A percentile compares a stretch with the other conserved stretches of the same genome.
Evolutionary conservation across 1,140 invertebrate genomes (phyloP).

Genomic region (Nephila pilipes): DNA sequence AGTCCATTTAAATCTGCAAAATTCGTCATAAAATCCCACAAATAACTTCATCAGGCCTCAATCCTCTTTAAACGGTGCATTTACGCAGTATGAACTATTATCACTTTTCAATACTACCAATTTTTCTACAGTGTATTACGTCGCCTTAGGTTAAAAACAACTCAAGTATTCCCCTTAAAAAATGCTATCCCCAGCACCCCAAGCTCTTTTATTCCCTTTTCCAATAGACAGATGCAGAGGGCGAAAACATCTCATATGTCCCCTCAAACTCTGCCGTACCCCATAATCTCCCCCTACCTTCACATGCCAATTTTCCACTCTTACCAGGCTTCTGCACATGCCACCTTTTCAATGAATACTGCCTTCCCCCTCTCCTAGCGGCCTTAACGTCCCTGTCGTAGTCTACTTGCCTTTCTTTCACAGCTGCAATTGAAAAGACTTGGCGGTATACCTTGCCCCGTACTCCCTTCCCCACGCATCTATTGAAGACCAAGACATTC

Average conservation of each 20-base stretch:
- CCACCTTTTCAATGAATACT: constrained; percentile 45
- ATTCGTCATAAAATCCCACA: no score
- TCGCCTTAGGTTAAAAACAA: no score
- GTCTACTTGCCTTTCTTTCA: not conserved
- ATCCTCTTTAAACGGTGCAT: no score
- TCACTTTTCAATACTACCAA: no score
- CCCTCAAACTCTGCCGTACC: not conserved
- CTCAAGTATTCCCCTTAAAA: no score
- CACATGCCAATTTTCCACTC: constrained; percentile 43
- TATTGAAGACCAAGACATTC: constrained; percentile 68
- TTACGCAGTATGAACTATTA: no score
- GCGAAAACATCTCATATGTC: constrained; percentile 45
- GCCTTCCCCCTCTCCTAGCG: not conserved
- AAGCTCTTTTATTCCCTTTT: no score
- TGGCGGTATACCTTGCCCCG: not conserved
- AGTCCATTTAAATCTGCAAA: no score
- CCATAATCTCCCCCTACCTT: constrained; percentile 48
- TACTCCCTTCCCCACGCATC: constrained; percentile 9
- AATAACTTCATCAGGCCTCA: no score
- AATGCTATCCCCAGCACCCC: no score
- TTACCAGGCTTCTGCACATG: constrained; percentile 34
- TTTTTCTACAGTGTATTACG: no score
- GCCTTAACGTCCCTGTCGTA: not conserved
- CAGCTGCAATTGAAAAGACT: constrained; percentile 53
- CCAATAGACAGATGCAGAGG: not conserved